A percentile compares a stretch with the other conserved stretches of the same genome.
Evolutionary conservation across 2,113 vertebrate genomes (phyloP).

Genomic region (Neotragus pygmaeus): DNA sequence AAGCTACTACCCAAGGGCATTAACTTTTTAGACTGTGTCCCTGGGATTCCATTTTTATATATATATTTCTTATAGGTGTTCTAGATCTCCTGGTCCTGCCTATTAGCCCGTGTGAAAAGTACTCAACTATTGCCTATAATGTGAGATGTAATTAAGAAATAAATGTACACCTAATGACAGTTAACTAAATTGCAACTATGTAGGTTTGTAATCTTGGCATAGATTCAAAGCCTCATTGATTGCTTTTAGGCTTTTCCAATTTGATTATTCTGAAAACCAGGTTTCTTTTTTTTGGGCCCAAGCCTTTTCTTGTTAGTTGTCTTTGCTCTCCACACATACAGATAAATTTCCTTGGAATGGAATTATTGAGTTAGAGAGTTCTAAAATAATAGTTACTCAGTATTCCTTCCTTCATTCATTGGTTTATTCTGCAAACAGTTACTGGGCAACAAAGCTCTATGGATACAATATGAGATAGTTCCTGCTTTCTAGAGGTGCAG

Average conservation of each 20-base stretch:
- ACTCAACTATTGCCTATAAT: not conserved
- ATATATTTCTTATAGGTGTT: not conserved
- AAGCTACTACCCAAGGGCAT: not conserved
- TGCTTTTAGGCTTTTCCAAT: conserved; percentile 24
- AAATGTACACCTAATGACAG: not conserved
- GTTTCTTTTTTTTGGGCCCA: not conserved
- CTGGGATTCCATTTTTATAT: not conserved
- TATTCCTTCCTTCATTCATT: not conserved
- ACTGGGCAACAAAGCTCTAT: not conserved
- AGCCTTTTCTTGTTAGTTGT: not conserved
- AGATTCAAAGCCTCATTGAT: not conserved
- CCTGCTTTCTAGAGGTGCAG: not conserved
- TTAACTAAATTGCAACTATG: not conserved
- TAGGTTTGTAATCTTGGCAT: not conserved
- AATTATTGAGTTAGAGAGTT: not conserved
- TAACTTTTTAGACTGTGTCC: not conserved
- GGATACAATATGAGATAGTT: not conserved
- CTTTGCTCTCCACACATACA: not conserved
- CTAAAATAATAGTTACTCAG: not conserved
- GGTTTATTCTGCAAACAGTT: not conserved
- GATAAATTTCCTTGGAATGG: not conserved
- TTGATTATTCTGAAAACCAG: not conserved
- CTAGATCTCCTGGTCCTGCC: not conserved
- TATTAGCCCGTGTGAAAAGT: not conserved
- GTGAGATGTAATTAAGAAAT: not conserved